Evolutionary conservation across 2,888 invertebrate genomes (phyloP), one percentile per base, ranked within the genome.

Genomic region (Coelopa pilipes): DNA sequence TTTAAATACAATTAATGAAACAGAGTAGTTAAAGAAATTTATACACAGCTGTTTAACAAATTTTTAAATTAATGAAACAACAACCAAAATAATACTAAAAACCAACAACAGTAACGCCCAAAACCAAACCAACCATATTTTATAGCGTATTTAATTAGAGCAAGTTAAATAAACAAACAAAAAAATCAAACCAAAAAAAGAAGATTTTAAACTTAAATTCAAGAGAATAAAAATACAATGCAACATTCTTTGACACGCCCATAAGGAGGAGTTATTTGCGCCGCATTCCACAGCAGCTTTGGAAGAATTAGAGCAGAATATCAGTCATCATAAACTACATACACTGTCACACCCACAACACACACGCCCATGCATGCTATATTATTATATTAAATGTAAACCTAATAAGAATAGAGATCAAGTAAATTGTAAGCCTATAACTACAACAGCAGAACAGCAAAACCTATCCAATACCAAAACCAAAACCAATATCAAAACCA

Each of bases 21-120:
- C 57, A 66, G 55, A 71, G 72, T 77, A 77, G 75, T 73, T 77
- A 77, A 76, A 66, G 57, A 76, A 77, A 78, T 74, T 75, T 75
- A 75, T 75, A 74, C 73, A 75, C 69, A 70, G 74, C 34, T 69
- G 69, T 49, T 66, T 65, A 59, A 59, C 19, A 60, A 62, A 62
- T 53, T 55, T 21, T 59, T n/a, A 62, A 49, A 62, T 70, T 46
- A 53, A 72, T 50, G 15, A 65, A 72, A 66, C 15, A 21, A 19
- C n/a, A 17, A 55, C 9, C 34, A 34, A 45, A 55, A 70, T 50
- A 69, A 70, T 57, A 60, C 55, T 53, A 73, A 49, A 71, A 49
- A 70, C 34, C 34, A 34, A 34, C 34, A 34, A 34, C 34, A 34
- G 7, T 34, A 34, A 34, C 34, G 34, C 34, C 34, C 34, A 34